phyloP scores from a whole-genome alignment of 53 echinoderm and acorn worm species.

The Glandiceps talaboti region DNA sequence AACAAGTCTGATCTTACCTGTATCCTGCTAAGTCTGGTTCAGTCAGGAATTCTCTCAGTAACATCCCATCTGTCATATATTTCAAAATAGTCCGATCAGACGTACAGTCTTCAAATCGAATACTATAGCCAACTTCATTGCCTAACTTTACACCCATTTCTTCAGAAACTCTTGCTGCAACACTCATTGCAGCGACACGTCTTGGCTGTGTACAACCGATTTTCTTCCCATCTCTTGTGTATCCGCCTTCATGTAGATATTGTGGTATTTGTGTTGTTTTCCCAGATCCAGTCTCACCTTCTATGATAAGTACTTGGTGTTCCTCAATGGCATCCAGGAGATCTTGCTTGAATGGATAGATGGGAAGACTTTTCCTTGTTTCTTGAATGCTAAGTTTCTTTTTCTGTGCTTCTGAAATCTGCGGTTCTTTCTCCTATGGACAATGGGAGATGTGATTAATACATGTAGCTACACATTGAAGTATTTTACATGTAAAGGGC shows the following conservation, averaged over 20 bases:
- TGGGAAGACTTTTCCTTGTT: conserved; percentile 71
- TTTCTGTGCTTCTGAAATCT: conserved; percentile 62
- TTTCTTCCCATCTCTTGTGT: conserved; percentile 30
- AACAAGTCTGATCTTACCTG: too few relatives aligned
- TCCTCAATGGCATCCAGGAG: conserved; percentile 75
- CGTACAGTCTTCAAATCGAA: conserved; percentile 95
- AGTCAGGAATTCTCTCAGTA: conserved; percentile 72
- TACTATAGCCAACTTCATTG: conserved; percentile 98
- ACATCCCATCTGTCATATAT: conserved; percentile 98
- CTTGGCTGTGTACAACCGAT: conserved; percentile 96
- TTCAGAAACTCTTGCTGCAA: conserved; percentile 86
- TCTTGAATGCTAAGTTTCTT: conserved; percentile 70
- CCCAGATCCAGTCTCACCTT: conserved; percentile 97
- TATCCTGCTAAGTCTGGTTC: conserved; percentile 92
- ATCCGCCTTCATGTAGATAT: conserved; percentile 76
- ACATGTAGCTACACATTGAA: too few relatives aligned
- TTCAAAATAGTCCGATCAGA: conserved; percentile 86
- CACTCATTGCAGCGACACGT: conserved; percentile 97
- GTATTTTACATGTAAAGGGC: too few relatives aligned
- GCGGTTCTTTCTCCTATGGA: conserved; percentile 25
- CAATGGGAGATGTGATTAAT: too few relatives aligned
- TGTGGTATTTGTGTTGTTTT: conserved; percentile 98
- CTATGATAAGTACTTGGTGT: conserved; percentile 87
- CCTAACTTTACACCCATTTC: conserved; percentile 95
- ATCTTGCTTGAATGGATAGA: conserved; percentile 74